phyloP scores from a whole-genome alignment of 1,140 invertebrate species.

The Nasonia giraulti region DNA sequence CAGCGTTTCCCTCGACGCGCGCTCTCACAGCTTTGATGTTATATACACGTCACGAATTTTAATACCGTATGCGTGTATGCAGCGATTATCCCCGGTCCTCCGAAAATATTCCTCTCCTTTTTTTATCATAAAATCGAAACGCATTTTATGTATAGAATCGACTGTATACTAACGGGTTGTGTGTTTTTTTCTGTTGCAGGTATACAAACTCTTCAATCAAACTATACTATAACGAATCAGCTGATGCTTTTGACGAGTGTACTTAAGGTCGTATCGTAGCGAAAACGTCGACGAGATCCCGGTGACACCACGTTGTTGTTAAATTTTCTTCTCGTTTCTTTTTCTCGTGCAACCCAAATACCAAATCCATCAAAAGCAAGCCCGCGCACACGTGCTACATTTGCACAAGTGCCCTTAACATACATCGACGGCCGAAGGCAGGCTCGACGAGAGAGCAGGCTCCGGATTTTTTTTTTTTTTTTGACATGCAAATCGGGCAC shows the following conservation, averaged over 20 bases:
- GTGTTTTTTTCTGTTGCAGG: not conserved
- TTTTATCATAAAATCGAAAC: not conserved
- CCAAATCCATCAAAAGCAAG: too few relatives aligned
- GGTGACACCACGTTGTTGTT: not conserved
- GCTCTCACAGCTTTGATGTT: not conserved
- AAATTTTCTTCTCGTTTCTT: not conserved
- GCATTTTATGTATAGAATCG: not conserved
- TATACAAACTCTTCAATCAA: not conserved
- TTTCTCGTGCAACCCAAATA: not conserved
- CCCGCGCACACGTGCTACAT: not conserved
- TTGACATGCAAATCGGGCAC: constrained; percentile 20
- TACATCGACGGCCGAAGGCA: not conserved
- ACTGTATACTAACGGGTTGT: not conserved
- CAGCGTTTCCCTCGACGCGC: too few relatives aligned
- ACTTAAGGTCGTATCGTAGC: too few relatives aligned
- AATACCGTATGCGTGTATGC: not conserved
- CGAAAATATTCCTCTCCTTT: not conserved
- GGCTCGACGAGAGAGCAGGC: not conserved
- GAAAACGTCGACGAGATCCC: too few relatives aligned
- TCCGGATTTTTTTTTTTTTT: constrained; percentile 8
- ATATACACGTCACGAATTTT: not conserved
- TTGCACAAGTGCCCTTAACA: not conserved
- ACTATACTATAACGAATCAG: not conserved
- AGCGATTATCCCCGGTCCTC: not conserved
- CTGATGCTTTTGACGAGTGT: too few relatives aligned